Evolutionary conservation across 2,797 vertebrate species (phyloP).

Genomic region (Parauchenoglanis punctatus): DNA sequence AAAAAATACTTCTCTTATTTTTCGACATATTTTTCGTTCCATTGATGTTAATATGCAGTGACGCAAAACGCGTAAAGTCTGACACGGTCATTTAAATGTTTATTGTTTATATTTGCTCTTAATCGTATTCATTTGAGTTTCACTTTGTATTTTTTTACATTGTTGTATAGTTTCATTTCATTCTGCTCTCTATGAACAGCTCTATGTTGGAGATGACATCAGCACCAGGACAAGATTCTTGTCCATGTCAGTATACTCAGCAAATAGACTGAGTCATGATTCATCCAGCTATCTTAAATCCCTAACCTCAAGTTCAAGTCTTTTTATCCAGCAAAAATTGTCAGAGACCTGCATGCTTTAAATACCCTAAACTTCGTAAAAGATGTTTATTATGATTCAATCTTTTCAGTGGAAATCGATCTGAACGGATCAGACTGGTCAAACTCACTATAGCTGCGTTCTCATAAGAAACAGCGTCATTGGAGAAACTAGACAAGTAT

Average conservation of each 20-base stretch:
- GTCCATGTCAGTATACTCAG: neutral
- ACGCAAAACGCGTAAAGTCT: neutral
- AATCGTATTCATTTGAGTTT: neutral
- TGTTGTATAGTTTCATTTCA: neutral
- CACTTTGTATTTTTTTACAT: neutral
- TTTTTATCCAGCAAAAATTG: neutral
- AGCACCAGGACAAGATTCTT: neutral
- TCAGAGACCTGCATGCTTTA: neutral
- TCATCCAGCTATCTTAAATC: neutral
- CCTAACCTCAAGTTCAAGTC: neutral
- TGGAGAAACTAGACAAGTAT: neutral
- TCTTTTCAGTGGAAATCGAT: neutral
- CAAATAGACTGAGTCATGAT: neutral
- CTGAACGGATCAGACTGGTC: neutral
- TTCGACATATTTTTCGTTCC: neutral
- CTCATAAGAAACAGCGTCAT: neutral
- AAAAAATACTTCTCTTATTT: neutral
- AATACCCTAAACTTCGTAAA: neutral
- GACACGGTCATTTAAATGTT: neutral
- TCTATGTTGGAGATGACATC: neutral
- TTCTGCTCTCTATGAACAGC: neutral
- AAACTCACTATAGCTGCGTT: neutral
- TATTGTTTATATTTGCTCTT: neutral
- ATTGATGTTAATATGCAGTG: neutral
- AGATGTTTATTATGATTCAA: neutral